Percentiles rank a stretch among this genome's conserved stretches.
phyloP scores from a whole-genome alignment of 2,113 vertebrate species.

The Zosterops japonicus region DNA sequence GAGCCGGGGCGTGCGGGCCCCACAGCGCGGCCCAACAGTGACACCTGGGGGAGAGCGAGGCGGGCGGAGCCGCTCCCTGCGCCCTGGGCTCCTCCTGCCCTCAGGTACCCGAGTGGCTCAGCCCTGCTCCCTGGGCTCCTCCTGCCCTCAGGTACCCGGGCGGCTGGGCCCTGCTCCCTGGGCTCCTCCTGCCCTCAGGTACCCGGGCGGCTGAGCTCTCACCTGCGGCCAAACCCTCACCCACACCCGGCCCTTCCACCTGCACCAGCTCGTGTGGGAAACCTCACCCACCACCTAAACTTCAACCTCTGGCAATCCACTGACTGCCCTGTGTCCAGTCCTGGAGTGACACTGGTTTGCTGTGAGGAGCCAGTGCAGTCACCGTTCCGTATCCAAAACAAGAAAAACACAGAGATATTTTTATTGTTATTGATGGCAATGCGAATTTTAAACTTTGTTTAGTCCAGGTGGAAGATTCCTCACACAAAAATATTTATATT shows the following conservation, averaged over 20 bases:
- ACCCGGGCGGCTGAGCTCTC: background rate
- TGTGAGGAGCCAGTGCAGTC: background rate
- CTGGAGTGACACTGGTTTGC: fast-evolving
- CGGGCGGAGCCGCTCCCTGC: slow-evolving; percentile 2
- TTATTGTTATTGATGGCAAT: background rate
- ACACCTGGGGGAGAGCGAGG: slow-evolving; percentile 76
- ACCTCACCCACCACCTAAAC: fast-evolving
- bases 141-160: too few relatives aligned
- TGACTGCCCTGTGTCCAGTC: fast-evolving
- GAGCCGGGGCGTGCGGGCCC: background rate
- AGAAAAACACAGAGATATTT: background rate
- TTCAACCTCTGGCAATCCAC: fast-evolving
- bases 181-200: background rate
- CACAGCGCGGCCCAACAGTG: slow-evolving; percentile 70
- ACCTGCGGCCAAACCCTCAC: background rate
- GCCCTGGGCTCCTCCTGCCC: background rate
- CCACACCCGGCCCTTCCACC: fast-evolving
- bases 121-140: too few relatives aligned
- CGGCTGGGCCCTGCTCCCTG: background rate
- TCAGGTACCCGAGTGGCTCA: background rate
- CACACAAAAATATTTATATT: background rate
- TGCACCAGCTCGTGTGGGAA: fast-evolving
- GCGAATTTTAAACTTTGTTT: background rate
- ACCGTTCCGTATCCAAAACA: background rate
- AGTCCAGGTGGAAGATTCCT: background rate